phyloP scores from a whole-genome alignment of 2,888 invertebrate genomes.

The Dorcus parallelipipedus region DNA sequence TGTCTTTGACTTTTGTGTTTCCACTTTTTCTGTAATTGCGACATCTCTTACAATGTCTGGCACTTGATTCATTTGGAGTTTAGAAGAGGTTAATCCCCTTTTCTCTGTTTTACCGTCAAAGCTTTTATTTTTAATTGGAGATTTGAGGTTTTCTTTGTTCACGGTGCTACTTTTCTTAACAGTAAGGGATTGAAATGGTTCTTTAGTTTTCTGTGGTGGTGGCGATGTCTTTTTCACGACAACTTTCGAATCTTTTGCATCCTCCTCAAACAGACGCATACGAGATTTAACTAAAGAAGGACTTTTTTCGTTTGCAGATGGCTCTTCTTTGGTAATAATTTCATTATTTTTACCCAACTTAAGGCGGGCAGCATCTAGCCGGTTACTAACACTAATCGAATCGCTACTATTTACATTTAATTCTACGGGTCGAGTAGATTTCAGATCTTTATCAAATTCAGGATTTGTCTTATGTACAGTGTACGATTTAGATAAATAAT shows the following conservation, averaged over 20 bases:
- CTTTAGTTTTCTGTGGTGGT: too few species aligned
- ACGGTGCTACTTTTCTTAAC: too few species aligned
- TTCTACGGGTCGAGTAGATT: conserved; percentile 21
- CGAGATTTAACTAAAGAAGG: conserved; percentile 46
- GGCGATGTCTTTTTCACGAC: too few species aligned
- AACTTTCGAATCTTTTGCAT: not conserved
- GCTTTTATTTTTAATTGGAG: too few species aligned
- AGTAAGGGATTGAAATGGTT: too few species aligned
- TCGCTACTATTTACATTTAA: conserved; percentile 24
- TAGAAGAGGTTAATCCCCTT: too few species aligned
- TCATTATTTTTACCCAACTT: conserved; percentile 23
- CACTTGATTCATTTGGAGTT: too few species aligned
- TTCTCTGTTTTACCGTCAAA: too few species aligned
- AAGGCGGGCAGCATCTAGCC: conserved; percentile 32
- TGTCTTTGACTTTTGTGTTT: too few species aligned
- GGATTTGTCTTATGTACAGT: conserved; percentile 25
- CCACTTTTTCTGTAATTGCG: too few species aligned
- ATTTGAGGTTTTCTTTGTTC: too few species aligned
- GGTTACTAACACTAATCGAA: conserved; percentile 32
- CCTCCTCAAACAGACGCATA: conserved; percentile 46
- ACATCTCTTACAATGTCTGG: too few species aligned
- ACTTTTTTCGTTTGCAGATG: conserved; percentile 20
- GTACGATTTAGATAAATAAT: conserved; percentile 13
- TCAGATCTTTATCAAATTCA: conserved; percentile 35
- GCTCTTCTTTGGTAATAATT: conserved; percentile 47